Conservation (phyloP, 1,140 invertebrate genomes). For the Pinna nobilis region DNA sequence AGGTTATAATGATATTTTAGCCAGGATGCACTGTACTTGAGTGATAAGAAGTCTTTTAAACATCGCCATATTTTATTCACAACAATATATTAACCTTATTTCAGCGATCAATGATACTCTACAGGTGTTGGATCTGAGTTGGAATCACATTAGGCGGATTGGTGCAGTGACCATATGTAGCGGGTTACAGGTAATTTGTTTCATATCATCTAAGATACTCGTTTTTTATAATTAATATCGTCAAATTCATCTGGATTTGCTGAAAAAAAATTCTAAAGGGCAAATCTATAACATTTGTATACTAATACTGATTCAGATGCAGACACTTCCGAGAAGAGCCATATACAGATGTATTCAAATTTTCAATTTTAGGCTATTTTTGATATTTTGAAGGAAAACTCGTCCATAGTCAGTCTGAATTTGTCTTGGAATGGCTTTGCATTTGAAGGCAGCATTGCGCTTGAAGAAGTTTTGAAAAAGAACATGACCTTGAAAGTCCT, state of each 20-base stretch:
- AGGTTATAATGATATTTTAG: neutral
- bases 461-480: conserved; percentile 67
- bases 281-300: neutral
- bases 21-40: neutral
- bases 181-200: conserved; percentile 67
- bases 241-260: neutral
- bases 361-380: too few species aligned
- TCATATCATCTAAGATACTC: too few species aligned
- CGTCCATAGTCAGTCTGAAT: conserved; percentile 63
- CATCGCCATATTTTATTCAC: too few species aligned
- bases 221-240: neutral
- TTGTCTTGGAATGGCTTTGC: conserved; percentile 73
- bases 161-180: conserved; percentile 69
- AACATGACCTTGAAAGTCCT: conserved; percentile 66
- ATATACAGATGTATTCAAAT: too few species aligned
- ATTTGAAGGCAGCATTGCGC: conserved; percentile 67
- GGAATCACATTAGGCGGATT: conserved; percentile 70
- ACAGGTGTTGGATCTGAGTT: conserved; percentile 69
- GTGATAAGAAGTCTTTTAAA: neutral
- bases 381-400: conserved; percentile 63
- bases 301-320: neutral
- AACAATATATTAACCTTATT: conserved; percentile 3
- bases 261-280: neutral
- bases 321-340: too few species aligned
- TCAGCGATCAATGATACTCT: conserved; percentile 64